Evolutionary conservation across 2,888 invertebrate genomes (phyloP), one percentile per base, ranked within the genome.

Genomic region (Furcula furcula): DNA sequence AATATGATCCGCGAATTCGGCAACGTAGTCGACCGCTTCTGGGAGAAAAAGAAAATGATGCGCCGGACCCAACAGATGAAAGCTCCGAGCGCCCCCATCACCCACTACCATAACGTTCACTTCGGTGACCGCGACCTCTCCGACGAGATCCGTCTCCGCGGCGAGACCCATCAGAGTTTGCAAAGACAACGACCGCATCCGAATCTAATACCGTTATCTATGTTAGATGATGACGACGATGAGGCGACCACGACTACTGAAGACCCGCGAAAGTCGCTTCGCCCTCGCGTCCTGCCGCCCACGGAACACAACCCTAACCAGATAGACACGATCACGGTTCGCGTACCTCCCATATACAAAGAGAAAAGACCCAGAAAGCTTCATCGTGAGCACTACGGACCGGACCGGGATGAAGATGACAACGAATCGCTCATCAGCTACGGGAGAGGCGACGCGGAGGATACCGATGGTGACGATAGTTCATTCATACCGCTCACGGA

Each of bases 291-390:
- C 3, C 56, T 89, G 13, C 89, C 89, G 1, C 89, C 88, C 2
- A 89, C 89, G 0, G 89, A 89, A 40, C 84, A 88, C 13, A 80
- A 89, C 34, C 89, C 89, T 0, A 79, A 79, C 11, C 80, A 88
- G 51, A 89, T 89, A 15, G 89, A 89, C 44, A 89, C 88, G 1
- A 82, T 89, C 3, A 88, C 89, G 0, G 89, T 89, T 10, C 71
- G 88, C 23, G 88, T 89, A 27, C 89, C 89, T 1, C 89, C 89
- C 1, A 89, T 89, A 33, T 86, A 88, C 53, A 74, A 64, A 39
- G 87, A 82, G 40, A 85, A 81, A 40, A 76, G 74, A 3, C 89
- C 89, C 7, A 81, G 75, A 29, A 88, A 89, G 48, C 60, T 85
- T 7, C 79, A 89, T 37, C 77, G 87, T 1, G 76, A 65, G 10